phyloP scores from a whole-genome alignment of 2,797 vertebrate genomes.

The Pelobates cultripes region DNA sequence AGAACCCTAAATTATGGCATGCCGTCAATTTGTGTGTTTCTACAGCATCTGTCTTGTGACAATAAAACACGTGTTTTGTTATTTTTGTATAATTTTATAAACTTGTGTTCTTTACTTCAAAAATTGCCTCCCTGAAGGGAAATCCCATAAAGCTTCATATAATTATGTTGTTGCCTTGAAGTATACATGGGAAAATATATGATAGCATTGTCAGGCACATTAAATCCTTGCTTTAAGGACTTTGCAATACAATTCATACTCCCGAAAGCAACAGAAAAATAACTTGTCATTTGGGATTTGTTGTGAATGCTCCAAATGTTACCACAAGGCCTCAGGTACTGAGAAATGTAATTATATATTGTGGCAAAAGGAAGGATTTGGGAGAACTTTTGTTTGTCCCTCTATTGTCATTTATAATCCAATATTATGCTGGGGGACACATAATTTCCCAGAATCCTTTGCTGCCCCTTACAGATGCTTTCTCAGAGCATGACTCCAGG shows the following conservation, averaged over 20 bases:
- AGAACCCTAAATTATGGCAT: too few relatives aligned
- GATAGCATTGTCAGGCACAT: not conserved
- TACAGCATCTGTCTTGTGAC: not conserved
- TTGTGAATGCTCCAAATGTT: not conserved
- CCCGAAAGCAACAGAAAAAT: slow-evolving; percentile 8
- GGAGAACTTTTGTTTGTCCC: not conserved
- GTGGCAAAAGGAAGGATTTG: not conserved
- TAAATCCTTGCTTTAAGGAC: not conserved
- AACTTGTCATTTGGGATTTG: slow-evolving; percentile 21
- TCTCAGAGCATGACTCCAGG: not conserved
- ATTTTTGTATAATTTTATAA: slow-evolving; percentile 22
- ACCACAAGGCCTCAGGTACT: slow-evolving; percentile 11
- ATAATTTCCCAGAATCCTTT: slow-evolving; percentile 12
- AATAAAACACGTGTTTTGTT: not conserved
- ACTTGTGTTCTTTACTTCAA: not conserved
- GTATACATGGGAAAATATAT: not conserved
- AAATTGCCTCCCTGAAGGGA: slow-evolving; percentile 9
- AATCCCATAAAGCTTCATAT: not conserved
- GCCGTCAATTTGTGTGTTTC: too few relatives aligned
- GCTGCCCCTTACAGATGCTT: not conserved
- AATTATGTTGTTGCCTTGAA: slow-evolving; percentile 2
- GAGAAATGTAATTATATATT: slow-evolving; percentile 6
- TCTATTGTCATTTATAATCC: slow-evolving; percentile 11
- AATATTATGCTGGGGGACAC: slow-evolving; percentile 1
- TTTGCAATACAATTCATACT: slow-evolving; percentile 12